Percentiles rank a stretch among this genome's conserved stretches.
Conservation (phyloP, 2,888 invertebrate genomes). For the Lymantria dispar region DNA sequence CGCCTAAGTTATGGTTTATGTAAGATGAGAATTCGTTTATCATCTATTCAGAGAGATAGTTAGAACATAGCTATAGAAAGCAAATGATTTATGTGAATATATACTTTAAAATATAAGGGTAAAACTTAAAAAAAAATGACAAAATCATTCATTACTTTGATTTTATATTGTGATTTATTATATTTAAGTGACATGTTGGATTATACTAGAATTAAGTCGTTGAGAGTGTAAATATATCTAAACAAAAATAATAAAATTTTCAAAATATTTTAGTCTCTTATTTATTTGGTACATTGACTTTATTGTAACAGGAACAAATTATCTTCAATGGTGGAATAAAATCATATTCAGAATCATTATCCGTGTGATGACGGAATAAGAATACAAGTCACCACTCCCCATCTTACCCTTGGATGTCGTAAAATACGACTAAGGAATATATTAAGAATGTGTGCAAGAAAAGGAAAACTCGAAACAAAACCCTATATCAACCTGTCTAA, state of each 20-base stretch:
- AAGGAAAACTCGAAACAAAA: too few relatives aligned
- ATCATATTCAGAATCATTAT: too few relatives aligned
- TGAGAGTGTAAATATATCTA: slow-evolving; percentile 68
- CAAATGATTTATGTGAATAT: slow-evolving; percentile 23
- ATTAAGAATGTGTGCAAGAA: too few relatives aligned
- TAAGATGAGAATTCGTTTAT: slow-evolving; percentile 1
- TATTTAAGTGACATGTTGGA: slow-evolving; percentile 62
- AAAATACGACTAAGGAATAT: too few relatives aligned
- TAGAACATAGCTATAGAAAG: slow-evolving; percentile 11
- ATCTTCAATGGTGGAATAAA: too few relatives aligned
- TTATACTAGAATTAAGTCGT: slow-evolving; percentile 57
- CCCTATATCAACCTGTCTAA: too few relatives aligned
- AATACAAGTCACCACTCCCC: too few relatives aligned
- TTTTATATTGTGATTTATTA: slow-evolving; percentile 70
- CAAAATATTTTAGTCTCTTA: slow-evolving; percentile 30
- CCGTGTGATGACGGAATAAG: too few relatives aligned
- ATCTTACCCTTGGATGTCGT: too few relatives aligned
- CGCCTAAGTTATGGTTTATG: slow-evolving; percentile 42
- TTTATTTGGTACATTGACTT: too few relatives aligned
- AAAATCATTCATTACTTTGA: slow-evolving; percentile 49
- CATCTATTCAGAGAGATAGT: slow-evolving; percentile 10
- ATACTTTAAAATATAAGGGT: slow-evolving; percentile 36
- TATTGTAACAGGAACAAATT: too few relatives aligned
- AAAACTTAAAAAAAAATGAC: slow-evolving; percentile 56
- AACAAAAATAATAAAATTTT: slow-evolving; percentile 62